phyloP scores from a whole-genome alignment of 2,113 vertebrate genomes.

The Sylvietta virens region DNA sequence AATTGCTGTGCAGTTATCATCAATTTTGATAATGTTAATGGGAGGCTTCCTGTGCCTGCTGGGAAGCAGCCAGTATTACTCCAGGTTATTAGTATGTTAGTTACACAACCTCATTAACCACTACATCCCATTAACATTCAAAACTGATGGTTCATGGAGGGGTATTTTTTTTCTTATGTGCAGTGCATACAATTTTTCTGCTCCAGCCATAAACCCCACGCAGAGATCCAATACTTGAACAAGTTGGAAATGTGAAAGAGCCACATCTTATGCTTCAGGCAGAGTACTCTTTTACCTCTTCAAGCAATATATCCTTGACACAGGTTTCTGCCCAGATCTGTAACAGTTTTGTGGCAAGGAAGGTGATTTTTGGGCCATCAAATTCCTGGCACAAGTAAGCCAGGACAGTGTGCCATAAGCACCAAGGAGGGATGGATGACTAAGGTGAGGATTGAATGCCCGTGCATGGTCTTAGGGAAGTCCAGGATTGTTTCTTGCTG shows the following conservation, averaged over 20 bases:
- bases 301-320: neutral
- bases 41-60: conserved; percentile 4
- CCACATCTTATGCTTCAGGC: neutral
- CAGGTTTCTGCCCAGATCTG: neutral
- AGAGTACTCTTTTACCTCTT: neutral
- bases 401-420: neutral
- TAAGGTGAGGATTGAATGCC: neutral
- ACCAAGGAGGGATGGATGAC: neutral
- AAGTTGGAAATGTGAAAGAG: neutral
- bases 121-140: conserved; percentile 9
- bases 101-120: conserved; percentile 32
- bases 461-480: neutral
- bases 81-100: conserved; percentile 3
- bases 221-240: neutral
- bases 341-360: neutral
- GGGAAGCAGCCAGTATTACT: conserved; percentile 12
- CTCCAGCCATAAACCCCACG: neutral
- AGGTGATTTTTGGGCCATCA: neutral
- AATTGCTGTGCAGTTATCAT: conserved; percentile 3
- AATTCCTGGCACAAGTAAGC: neutral
- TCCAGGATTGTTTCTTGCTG: neutral
- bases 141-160: neutral
- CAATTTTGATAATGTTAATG: conserved; percentile 19
- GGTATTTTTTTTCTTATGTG: neutral
- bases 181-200: neutral